These are phyloP conservation scores for Hypomecis atomaria DNA, from an alignment of 2,888 invertebrate genomes.

Conservation along the genomic window DNA sequence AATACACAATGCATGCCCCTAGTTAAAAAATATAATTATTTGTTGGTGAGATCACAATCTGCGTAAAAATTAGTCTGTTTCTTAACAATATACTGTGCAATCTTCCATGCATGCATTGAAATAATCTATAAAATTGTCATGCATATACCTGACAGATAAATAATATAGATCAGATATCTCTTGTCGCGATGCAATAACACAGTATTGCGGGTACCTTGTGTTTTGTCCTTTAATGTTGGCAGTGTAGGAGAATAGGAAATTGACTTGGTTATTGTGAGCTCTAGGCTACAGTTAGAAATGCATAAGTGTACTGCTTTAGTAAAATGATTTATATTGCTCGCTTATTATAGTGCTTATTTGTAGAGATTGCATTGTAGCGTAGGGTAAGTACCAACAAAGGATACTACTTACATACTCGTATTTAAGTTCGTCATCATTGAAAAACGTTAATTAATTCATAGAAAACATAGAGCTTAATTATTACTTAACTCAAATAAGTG, in stretches of 20 bases:
- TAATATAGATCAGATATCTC: slow-evolving; percentile 77
- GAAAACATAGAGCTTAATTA: no score
- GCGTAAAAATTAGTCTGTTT: slow-evolving; percentile 16
- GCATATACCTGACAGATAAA: slow-evolving; percentile 77
- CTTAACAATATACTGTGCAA: slow-evolving; percentile 46
- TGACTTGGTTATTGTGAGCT: slow-evolving; percentile 8
- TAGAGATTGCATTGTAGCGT: no score
- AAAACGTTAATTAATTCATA: no score
- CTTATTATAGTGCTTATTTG: no score
- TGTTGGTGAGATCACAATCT: no score
- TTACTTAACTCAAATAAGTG: no score
- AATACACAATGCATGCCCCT: no score
- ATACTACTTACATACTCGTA: no score
- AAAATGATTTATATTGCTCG: neutral
- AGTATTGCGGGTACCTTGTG: slow-evolving; percentile 68
- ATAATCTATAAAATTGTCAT: slow-evolving; percentile 81
- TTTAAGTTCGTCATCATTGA: no score
- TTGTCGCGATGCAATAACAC: slow-evolving; percentile 78
- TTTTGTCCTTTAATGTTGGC: slow-evolving; percentile 39
- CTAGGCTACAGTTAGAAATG: neutral
- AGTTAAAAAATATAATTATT: no score
- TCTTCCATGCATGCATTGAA: slow-evolving; percentile 68
- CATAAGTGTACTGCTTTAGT: neutral
- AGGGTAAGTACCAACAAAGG: no score
- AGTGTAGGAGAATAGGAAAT: slow-evolving; percentile 19